Conservation (phyloP, 2,888 invertebrate genomes). For the Agrochola litura region DNA sequence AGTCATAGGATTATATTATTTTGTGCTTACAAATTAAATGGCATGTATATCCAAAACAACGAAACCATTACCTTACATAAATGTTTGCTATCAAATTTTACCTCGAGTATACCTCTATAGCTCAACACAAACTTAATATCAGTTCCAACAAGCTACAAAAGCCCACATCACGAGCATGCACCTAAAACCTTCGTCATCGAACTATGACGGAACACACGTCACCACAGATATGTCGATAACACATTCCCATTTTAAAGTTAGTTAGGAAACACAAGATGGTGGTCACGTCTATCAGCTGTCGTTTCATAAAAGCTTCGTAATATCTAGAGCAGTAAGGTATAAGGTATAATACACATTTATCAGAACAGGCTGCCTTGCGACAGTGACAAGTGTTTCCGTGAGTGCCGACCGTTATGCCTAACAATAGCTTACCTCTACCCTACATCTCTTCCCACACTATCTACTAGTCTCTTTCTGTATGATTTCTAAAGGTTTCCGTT, state of each 20-base stretch:
- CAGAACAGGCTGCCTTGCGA: conserved; percentile 77
- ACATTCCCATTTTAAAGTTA: conserved; percentile 47
- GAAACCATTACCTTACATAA: background rate
- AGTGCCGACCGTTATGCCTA: conserved; percentile 82
- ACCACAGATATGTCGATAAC: conserved; percentile 44
- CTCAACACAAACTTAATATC: conserved; percentile 11
- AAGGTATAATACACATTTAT: conserved; percentile 80
- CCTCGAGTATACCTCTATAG: background rate
- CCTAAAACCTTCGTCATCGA: conserved; percentile 52
- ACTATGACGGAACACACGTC: conserved; percentile 31
- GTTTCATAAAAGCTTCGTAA: conserved; percentile 64
- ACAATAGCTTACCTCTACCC: conserved; percentile 80
- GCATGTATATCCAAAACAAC: background rate
- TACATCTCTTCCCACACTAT: conserved; percentile 82
- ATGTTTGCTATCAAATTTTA: background rate
- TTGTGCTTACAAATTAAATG: background rate
- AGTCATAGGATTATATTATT: too few species aligned
- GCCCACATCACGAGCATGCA: conserved; percentile 12
- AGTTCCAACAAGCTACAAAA: conserved; percentile 20
- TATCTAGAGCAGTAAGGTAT: conserved; percentile 61
- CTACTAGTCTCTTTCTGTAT: conserved; percentile 80
- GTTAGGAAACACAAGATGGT: conserved; percentile 24
- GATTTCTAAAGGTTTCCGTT: conserved; percentile 87
- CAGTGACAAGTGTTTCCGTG: conserved; percentile 89
- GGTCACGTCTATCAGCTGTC: conserved; percentile 67